Evolutionary conservation across 2,888 invertebrate species (phyloP), one percentile per base, ranked within the genome.

Genomic region (Tachystola acroxantha): DNA sequence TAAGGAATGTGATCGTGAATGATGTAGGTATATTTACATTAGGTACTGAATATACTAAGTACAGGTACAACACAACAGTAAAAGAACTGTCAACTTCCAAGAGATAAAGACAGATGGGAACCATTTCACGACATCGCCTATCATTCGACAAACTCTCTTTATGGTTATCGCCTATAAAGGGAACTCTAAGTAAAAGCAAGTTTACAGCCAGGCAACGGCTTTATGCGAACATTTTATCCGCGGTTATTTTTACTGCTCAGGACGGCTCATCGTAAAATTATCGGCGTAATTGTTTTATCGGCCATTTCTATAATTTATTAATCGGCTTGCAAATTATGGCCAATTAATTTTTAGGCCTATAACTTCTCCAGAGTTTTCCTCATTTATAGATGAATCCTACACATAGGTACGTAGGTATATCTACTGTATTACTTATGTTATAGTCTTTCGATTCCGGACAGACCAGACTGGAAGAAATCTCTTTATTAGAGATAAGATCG

Each of bases 151-250:
- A 78, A 79, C 75, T 81, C 10, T 7, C 32, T 14, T 24, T 22
- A 32, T 7, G 65, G 58, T 48, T 59, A 82, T 79, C 56, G 60
- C 64, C 78, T 54, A 81, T 84, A 85, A 84, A 85, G 64, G 61
- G 53, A 68, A 68, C 62, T 73, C 70, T 73, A 74, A 78, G 80
- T 76, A 80, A 82, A 82, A 81, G 78, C 80, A 77, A 77, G 55
- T 81, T 85, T 84, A 82, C 78, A 74, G 53, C 77, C 67, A 74
- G 53, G 76, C 67, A 61, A 57, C 57, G 65, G 16, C 71, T 80
- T 76, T 78, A 72, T 64, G 67, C 56, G 58, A 60, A 57, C 55
- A 61, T 73, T 78, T 79, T 74, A 72, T 68, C 39, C 44, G 58
- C 61, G 68, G 69, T 71, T 69, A 64, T 71, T 69, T 68, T 71